Percentiles rank a stretch among this genome's conserved stretches.
Conservation (phyloP, 2,888 invertebrate genomes). For the Agriopis marginaria region DNA sequence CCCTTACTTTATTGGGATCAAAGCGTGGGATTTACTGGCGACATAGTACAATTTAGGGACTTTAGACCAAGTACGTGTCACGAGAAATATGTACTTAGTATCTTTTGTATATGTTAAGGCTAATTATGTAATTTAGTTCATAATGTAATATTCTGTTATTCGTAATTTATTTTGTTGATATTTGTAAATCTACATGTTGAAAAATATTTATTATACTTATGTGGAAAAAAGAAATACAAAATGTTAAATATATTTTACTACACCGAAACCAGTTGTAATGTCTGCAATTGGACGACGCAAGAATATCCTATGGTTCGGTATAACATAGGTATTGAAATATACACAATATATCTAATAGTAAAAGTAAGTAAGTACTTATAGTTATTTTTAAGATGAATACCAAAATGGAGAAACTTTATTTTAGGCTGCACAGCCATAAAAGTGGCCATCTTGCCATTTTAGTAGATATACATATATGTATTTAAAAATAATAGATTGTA, state of each 20-base stretch:
- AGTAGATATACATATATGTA: slow-evolving; percentile 51
- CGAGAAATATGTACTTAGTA: slow-evolving; percentile 51
- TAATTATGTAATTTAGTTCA: slow-evolving; percentile 65
- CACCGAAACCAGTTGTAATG: slow-evolving; percentile 61
- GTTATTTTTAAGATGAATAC: slow-evolving; percentile 38
- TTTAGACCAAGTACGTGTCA: slow-evolving; percentile 71
- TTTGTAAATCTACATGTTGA: slow-evolving; percentile 86
- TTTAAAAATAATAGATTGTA: slow-evolving; percentile 48
- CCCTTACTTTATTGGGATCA: slow-evolving; percentile 16
- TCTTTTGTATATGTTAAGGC: slow-evolving; percentile 58
- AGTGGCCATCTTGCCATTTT: slow-evolving; percentile 80
- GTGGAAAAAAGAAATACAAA: slow-evolving; percentile 74
- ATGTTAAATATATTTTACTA: slow-evolving; percentile 80
- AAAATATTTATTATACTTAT: slow-evolving; percentile 84
- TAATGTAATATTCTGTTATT: slow-evolving; percentile 85
- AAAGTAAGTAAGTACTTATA: slow-evolving; percentile 54
- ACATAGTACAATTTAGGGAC: slow-evolving; percentile 81
- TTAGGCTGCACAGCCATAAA: slow-evolving; percentile 70
- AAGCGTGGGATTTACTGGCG: slow-evolving; percentile 61
- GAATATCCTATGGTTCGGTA: slow-evolving; percentile 25
- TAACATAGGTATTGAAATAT: slow-evolving; percentile 70
- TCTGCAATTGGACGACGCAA: slow-evolving; percentile 27
- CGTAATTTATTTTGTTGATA: slow-evolving; percentile 87
- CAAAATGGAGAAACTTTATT: slow-evolving; percentile 39
- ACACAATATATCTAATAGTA: slow-evolving; percentile 66